Evolutionary conservation across 2,888 invertebrate genomes (phyloP), one percentile per base, ranked within the genome.

Genomic region (Acleris holmiana): DNA sequence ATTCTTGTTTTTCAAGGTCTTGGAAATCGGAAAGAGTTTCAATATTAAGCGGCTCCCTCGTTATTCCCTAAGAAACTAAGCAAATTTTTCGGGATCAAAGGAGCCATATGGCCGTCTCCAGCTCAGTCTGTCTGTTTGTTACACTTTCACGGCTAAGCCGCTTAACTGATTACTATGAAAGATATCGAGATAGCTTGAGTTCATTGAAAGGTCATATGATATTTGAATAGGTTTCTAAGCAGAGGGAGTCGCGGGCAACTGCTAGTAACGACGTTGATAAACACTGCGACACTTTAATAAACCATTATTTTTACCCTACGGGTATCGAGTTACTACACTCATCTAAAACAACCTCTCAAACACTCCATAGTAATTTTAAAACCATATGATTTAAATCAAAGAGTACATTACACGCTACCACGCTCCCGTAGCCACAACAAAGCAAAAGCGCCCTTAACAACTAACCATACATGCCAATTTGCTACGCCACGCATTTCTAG

Each of bases 341-440:
- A 15, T n/a, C 41, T 44, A 44, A 44, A n/a, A 44, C 4, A 44
- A 44, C 44, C 44, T 60, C 47, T 61, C 47, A 54, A 54, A 61
- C 48, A 61, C 54, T 61, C 29, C 23, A 57, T 25, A 56, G 48
- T 29, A n/a, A 49, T 58, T 63, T 41, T 58, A 58, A 58, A 64
- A 54, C 53, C 64, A 59, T 64, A 54, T 54, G 64, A 59, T 54
- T 53, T 53, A 41, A 53, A 59, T 64, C 53, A 48, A 41, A 35
- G 17, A 50, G 41, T 21, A 17, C 29, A 49, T 49, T 53, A 47
- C 47, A 47, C 47, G 46, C 48, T 51, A 57, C 6, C 40, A 41
- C 41, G 44, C 48, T 8, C 6, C 40, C n/a, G 13, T 44, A 23
- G 17, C 49, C 23, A 18, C 10, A 29, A 18, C 25, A 53, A 58